Conservation (phyloP, 2,888 invertebrate species). For the Limnephilus lunatus region DNA sequence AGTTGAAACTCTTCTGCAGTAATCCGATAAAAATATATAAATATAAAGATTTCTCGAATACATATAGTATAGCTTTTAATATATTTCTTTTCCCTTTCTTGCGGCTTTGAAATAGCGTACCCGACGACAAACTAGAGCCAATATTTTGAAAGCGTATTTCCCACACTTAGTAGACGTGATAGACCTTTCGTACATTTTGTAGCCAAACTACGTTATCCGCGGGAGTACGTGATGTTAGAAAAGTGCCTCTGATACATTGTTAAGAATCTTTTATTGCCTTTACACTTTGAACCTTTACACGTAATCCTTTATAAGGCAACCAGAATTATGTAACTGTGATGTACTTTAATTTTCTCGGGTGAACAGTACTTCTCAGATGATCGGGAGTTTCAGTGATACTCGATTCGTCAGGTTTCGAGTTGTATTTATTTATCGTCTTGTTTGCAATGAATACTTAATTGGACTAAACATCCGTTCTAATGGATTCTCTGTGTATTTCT, state of each 20-base stretch:
- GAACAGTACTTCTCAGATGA: too few relatives aligned
- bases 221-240: background rate
- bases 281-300: background rate
- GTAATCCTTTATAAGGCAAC: background rate
- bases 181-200: background rate
- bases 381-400: too few relatives aligned
- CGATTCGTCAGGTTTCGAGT: too few relatives aligned
- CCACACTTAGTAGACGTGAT: background rate
- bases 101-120: background rate
- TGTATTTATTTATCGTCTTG: too few relatives aligned
- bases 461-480: too few relatives aligned
- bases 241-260: background rate
- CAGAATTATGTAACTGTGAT: background rate
- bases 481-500: too few relatives aligned
- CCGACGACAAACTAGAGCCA: background rate
- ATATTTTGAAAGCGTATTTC: background rate
- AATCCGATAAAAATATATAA: too few relatives aligned
- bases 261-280: background rate
- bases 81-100: background rate
- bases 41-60: background rate
- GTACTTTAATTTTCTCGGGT: too few relatives aligned
- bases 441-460: too few relatives aligned
- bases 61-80: background rate
- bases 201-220: background rate
- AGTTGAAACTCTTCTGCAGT: too few relatives aligned